A percentile compares a stretch with the other conserved stretches of the same genome.
Conservation (phyloP, 2,888 invertebrate species). For the Pterobdella sp. region DNA sequence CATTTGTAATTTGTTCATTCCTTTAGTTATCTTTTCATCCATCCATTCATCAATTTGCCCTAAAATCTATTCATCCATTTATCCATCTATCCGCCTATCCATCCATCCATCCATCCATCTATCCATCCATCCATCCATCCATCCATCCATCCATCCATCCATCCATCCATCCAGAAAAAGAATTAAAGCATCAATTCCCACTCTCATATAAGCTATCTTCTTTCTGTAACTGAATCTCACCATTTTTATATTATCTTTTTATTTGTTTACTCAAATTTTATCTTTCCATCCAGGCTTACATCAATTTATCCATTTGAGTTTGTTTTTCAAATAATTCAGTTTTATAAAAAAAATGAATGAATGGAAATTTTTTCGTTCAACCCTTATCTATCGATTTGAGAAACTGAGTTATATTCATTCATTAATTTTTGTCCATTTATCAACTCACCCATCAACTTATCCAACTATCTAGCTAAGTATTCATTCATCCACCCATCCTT, state of each 20-base stretch:
- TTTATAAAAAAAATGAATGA: not conserved
- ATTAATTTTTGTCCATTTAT: no score
- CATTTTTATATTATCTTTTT: no score
- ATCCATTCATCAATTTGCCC: not conserved
- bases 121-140: not conserved
- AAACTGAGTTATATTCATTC: no score
- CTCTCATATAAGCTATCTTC: no score
- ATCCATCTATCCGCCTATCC: not conserved
- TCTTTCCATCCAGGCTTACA: no score
- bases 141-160: not conserved
- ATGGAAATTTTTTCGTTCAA: no score
- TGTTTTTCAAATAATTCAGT: not conserved
- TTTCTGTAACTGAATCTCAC: no score
- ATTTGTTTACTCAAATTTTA: no score
- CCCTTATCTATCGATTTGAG: no score
- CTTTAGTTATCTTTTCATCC: not conserved
- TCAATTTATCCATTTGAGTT: not conserved
- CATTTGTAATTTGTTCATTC: not conserved
- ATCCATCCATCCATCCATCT: not conserved
- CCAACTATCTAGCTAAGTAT: not conserved
- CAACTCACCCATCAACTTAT: not conserved
- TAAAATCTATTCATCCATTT: not conserved
- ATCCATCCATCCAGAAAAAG: no score
- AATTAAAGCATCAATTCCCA: no score
- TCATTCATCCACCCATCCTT: not conserved